Base-by-base conservation (phyloP, 2,797 vertebrate genomes). In the Leptoclinus maculatus region DNA sequence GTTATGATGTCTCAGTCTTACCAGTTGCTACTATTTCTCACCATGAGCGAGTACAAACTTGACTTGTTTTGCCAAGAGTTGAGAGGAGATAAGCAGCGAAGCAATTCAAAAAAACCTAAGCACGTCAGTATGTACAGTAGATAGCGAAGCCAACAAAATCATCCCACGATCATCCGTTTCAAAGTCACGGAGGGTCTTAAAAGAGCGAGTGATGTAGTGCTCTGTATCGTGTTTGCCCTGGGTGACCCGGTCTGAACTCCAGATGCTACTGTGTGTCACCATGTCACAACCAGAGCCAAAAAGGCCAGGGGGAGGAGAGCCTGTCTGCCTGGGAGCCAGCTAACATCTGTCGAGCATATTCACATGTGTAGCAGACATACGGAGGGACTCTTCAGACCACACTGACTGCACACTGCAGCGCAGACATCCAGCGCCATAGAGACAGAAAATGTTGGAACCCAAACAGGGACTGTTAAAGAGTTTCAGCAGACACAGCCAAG, bases 321-420 rank as follows among this genome's bases (percentile, higher is more conserved):
- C 67, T 90, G 85, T 86, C 89, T 94, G 90, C 89, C 91, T 92
- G 85, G 83, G 87, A 93, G 91, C 90, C 86, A 83, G 91, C 88
- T 45, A 93, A 94, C 95, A 96, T 96, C 95, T 96, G 95, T 92
- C 90, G 88, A 94, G 92, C 94, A 95, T 90, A 95, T 93, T 91
- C 92, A 90, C 89, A 93, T 90, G 88, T 93, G 91, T 89, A 88
- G 85, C 89, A 88, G 89, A 93, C 85, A 84, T 88, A 88, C 86
- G 65, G 80, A 83, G 83, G 86, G 88, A 83, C 80, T 87, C 83
- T 86, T 91, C 84, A 87, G 88, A 91, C 88, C 83, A 89, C 91
- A 91, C 88, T 74, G 84, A 85, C 85, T 87, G 79, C 57, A 74
- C 63, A 34, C 83, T 82, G 70, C 85, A 81, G 73, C 53, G 27